phyloP scores from a whole-genome alignment of 2,113 vertebrate species.

The Crocuta crocuta region DNA sequence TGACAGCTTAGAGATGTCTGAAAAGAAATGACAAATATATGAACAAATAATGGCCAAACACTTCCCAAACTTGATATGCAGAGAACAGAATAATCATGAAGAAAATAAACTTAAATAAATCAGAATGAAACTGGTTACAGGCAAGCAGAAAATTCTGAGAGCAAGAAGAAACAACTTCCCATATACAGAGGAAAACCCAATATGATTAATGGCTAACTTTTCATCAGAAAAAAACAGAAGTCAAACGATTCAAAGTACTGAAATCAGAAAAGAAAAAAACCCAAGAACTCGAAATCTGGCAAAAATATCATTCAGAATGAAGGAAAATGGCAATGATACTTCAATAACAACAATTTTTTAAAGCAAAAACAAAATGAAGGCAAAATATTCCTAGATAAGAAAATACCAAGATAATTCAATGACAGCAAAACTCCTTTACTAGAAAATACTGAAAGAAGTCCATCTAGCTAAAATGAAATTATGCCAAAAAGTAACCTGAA shows the following conservation, averaged over 20 bases:
- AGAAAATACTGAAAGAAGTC: neutral
- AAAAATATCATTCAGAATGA: neutral
- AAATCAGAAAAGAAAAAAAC: neutral
- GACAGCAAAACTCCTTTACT: neutral
- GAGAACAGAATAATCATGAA: neutral
- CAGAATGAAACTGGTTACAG: neutral
- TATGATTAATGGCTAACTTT: neutral
- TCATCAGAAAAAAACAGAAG: neutral
- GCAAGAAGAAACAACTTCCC: neutral
- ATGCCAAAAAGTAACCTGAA: neutral
- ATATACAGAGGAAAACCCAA: neutral
- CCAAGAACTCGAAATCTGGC: neutral
- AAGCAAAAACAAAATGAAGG: neutral
- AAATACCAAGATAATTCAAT: neutral
- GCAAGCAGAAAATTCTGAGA: neutral
- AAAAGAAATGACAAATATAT: neutral
- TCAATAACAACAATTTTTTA: neutral
- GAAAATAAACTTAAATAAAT: neutral
- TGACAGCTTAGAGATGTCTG: neutral
- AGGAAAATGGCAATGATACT: neutral
- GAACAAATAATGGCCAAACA: neutral
- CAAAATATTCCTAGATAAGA: neutral
- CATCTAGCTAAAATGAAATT: neutral
- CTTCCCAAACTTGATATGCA: neutral
- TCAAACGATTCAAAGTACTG: neutral